These are phyloP conservation scores for Stenoptilia bipunctidactyla DNA, from an alignment of 2,888 invertebrate species.

Conservation along the genomic window DNA sequence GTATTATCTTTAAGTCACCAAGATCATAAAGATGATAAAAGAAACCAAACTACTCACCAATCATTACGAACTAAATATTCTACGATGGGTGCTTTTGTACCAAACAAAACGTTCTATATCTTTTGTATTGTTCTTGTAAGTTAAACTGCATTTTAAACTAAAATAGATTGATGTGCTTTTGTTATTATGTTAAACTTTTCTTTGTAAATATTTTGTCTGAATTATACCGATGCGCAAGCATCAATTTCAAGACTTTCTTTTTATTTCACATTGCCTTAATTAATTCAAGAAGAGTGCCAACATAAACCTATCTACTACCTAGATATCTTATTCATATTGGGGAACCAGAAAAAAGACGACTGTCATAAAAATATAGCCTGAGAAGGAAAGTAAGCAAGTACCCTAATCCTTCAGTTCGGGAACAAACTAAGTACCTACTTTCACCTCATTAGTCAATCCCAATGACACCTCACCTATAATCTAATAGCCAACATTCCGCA, in stretches of 20 bases:
- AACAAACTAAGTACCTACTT: too few species aligned
- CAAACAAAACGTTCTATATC: background rate
- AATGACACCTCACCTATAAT: too few species aligned
- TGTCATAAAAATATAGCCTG: too few species aligned
- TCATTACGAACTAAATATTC: background rate
- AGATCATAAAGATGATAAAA: background rate
- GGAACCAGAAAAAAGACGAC: too few species aligned
- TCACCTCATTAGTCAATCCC: too few species aligned
- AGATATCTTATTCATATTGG: too few species aligned
- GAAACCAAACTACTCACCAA: background rate
- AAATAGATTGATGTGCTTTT: conserved; percentile 55
- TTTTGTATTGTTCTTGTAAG: background rate
- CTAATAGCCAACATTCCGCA: too few species aligned
- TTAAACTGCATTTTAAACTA: conserved; percentile 45
- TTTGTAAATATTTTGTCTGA: conserved; percentile 64
- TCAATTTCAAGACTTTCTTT: conserved; percentile 28
- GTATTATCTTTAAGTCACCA: background rate
- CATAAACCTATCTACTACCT: too few species aligned
- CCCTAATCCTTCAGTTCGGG: too few species aligned
- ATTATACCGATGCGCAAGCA: conserved; percentile 49
- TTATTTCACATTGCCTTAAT: too few species aligned
- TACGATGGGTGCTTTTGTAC: background rate
- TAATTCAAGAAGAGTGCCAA: too few species aligned
- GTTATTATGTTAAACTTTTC: conserved; percentile 46
- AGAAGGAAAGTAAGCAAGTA: too few species aligned